Percentiles rank a stretch among this genome's conserved stretches.
These are phyloP conservation scores for Adelosebastes latens DNA, from an alignment of 2,797 vertebrate genomes.

Conservation along the genomic window DNA sequence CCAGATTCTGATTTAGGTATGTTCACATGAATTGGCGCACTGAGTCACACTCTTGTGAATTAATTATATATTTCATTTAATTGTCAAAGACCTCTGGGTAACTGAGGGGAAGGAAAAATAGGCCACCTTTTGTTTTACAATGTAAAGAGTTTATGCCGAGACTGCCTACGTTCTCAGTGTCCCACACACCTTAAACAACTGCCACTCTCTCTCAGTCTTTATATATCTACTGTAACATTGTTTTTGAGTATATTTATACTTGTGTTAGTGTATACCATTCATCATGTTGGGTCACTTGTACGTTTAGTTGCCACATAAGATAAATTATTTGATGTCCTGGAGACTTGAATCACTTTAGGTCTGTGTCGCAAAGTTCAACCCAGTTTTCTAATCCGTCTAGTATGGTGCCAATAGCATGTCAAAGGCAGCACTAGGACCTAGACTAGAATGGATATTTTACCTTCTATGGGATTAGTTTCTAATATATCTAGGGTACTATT, in stretches of 20 bases:
- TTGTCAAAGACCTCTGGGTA: neutral
- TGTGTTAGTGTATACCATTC: neutral
- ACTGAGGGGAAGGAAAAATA: neutral
- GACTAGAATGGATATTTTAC: neutral
- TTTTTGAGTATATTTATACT: neutral
- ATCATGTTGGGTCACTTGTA: neutral
- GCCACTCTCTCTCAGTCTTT: neutral
- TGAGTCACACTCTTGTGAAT: constrained; percentile 1
- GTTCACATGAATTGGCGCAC: constrained; percentile 17
- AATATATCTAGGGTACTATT: neutral
- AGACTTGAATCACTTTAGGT: neutral
- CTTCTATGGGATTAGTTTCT: neutral
- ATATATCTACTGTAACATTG: neutral
- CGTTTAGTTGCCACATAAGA: neutral
- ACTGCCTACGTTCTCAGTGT: neutral
- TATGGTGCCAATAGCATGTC: neutral
- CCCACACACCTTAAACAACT: neutral
- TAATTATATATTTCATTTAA: neutral
- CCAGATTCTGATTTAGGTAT: constrained; percentile 33
- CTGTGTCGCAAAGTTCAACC: neutral
- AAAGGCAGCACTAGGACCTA: neutral
- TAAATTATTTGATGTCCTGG: neutral
- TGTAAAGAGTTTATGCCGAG: neutral
- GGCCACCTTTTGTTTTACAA: neutral
- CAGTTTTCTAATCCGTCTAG: neutral